Conservation (phyloP, 2,797 vertebrate genomes). For the Nannoperca obscura region DNA sequence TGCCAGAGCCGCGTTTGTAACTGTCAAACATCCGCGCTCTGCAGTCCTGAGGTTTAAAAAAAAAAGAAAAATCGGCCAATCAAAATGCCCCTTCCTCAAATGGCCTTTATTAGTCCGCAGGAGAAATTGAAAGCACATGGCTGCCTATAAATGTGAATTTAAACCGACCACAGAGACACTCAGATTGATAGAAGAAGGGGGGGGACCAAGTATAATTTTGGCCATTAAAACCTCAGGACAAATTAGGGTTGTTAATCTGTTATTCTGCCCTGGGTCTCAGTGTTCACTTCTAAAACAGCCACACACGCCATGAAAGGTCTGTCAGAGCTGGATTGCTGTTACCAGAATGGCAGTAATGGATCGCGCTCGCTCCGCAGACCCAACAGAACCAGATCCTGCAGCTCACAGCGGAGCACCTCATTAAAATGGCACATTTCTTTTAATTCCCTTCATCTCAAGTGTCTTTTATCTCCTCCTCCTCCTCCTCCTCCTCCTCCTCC, state of each 20-base stretch:
- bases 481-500: neutral
- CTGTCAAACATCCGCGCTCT: constrained; percentile 79
- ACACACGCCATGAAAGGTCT: constrained; percentile 56
- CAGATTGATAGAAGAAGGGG: constrained; percentile 76
- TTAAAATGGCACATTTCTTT: constrained; percentile 25
- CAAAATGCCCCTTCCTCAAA: constrained; percentile 74
- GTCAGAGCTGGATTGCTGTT: constrained; percentile 65
- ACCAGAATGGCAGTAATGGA: constrained; percentile 56
- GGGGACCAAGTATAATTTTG: constrained; percentile 72
- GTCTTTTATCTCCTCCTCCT: no score
- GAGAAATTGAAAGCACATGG: constrained; percentile 84
- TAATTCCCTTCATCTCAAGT: constrained; percentile 22
- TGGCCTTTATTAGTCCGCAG: constrained; percentile 76
- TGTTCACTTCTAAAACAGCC: constrained; percentile 54
- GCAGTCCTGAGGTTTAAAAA: constrained; percentile 67
- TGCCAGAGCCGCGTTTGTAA: constrained; percentile 78
- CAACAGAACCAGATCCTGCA: constrained; percentile 36
- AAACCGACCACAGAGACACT: constrained; percentile 78
- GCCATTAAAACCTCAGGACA: constrained; percentile 84
- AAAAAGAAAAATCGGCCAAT: constrained; percentile 64
- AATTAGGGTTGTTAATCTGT: constrained; percentile 86
- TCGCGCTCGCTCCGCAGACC: neutral
- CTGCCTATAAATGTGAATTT: constrained; percentile 73
- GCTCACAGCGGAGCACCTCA: constrained; percentile 4
- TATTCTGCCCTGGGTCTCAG: constrained; percentile 77